These are phyloP conservation scores for Epistrophella euchroma DNA, from an alignment of 2,888 invertebrate genomes.

Conservation along the genomic window DNA sequence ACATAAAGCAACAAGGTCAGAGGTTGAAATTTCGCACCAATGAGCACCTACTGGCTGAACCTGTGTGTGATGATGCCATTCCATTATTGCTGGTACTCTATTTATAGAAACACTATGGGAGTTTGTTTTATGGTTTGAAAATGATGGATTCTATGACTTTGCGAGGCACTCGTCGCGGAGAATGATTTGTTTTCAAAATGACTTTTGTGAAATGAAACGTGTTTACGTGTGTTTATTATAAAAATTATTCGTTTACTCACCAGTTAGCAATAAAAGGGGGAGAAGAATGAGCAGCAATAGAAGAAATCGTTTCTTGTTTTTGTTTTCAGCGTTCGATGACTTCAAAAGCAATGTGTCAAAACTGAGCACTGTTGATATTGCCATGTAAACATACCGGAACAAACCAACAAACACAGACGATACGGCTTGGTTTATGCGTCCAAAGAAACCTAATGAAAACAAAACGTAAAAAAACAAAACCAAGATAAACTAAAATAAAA, in stretches of 20 bases:
- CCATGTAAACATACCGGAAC: constrained; percentile 80
- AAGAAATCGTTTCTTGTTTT: constrained; percentile 81
- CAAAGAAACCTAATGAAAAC: constrained; percentile 78
- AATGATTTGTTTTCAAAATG: constrained; percentile 15
- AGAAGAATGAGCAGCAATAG: constrained; percentile 84
- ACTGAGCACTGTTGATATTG: constrained; percentile 82
- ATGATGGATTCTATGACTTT: constrained; percentile 67
- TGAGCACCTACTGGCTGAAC: constrained; percentile 35
- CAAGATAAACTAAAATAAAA: neutral
- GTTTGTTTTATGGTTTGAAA: constrained; percentile 32
- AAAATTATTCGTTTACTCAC: constrained; percentile 83
- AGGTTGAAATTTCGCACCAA: constrained; percentile 48
- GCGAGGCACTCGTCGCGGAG: constrained; percentile 18
- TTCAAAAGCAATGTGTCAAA: constrained; percentile 81
- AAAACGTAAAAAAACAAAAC: neutral
- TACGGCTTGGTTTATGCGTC: constrained; percentile 77
- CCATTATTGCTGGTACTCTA: constrained; percentile 26
- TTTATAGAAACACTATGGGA: constrained; percentile 52
- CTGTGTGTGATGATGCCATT: constrained; percentile 29
- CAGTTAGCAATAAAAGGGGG: constrained; percentile 85
- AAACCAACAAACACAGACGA: constrained; percentile 77
- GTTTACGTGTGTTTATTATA: constrained; percentile 7
- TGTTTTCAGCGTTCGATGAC: constrained; percentile 79
- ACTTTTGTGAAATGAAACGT: constrained; percentile 7
- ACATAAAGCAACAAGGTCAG: constrained; percentile 60